Percentiles rank a stretch among this genome's conserved stretches.
phyloP scores from a whole-genome alignment of 1,140 invertebrate genomes.

The Heliconius nattereri region DNA sequence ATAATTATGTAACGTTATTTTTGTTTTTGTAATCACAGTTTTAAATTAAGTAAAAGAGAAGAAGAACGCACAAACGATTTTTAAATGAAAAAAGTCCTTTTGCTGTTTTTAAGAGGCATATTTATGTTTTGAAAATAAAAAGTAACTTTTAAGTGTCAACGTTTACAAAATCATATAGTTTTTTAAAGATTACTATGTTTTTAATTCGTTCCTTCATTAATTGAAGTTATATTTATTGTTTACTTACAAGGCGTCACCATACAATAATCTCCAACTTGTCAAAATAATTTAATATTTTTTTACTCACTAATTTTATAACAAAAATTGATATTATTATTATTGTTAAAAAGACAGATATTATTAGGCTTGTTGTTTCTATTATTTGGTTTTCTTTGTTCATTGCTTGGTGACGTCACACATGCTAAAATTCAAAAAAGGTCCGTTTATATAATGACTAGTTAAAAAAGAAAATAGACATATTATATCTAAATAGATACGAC shows the following conservation, averaged over 20 bases:
- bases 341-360: background rate
- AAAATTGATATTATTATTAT: background rate
- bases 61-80: background rate
- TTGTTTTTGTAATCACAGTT: background rate
- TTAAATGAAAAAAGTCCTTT: too few relatives aligned
- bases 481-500: background rate
- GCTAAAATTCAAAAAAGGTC: background rate
- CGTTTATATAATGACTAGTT: background rate
- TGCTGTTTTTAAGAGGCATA: background rate
- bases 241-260: background rate
- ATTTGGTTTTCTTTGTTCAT: background rate
- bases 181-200: background rate
- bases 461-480: background rate
- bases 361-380: background rate
- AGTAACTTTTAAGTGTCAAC: background rate
- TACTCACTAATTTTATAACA: background rate
- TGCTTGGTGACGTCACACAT: slow-evolving; percentile 2
- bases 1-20: background rate
- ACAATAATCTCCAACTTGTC: background rate
- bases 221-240: background rate
- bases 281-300: background rate
- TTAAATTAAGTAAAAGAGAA: background rate
- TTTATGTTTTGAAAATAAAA: background rate
- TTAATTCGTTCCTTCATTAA: background rate
- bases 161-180: background rate